Base-by-base conservation (phyloP, 2,888 invertebrate species). In the Mesochorus sp. region DNA sequence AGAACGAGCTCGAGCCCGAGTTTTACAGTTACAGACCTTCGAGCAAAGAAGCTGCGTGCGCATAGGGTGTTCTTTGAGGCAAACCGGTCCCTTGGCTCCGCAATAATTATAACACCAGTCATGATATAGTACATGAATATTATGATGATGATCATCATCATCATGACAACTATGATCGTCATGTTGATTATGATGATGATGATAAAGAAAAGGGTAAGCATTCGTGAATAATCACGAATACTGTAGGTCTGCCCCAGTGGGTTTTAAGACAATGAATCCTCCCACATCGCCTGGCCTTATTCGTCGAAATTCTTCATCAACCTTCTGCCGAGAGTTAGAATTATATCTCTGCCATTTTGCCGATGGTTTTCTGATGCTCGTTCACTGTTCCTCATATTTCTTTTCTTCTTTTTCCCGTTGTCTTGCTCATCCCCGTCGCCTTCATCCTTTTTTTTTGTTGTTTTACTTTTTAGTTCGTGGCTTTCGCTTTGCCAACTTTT, bases 241-340 rank as follows among this genome's bases (percentile, higher is more conserved):
- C 61, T 59, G 79, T 84, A 80, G 80, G 82, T 83, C 83, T 82
- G 81, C 80, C 83, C 83, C 84, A 78, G 82, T 80, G 82, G 81
- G 80, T 86, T 88, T 86, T 84, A 84, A 88, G 87, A 89, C 88
- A 88, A 89, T 89, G 88, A 85, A 75, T 74, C 76, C 81, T 82
- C 81, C 81, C 75, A 72, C 76, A 80, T 51, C 72, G 61, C n/a
- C 51, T 49, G 31, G 28, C 55, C 19, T 34, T 6, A 80, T 73
- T 76, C 71, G 80, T 68, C 82, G 74, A 75, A 79, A 80, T 81
- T 81, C 82, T 76, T 80, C 66, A 59, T 79, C 37, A 14, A 37
- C 44, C 66, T 57, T 71, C 53, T 47, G 39, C 28, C 42, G n/a
- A 26, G 10, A 34, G 31, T 24, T 19, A 1, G 47, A n/a, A n/a